Percentiles rank a stretch among this genome's conserved stretches.
Evolutionary conservation across 1,140 invertebrate species (phyloP).

Genomic region (Andrena cerasifolii): DNA sequence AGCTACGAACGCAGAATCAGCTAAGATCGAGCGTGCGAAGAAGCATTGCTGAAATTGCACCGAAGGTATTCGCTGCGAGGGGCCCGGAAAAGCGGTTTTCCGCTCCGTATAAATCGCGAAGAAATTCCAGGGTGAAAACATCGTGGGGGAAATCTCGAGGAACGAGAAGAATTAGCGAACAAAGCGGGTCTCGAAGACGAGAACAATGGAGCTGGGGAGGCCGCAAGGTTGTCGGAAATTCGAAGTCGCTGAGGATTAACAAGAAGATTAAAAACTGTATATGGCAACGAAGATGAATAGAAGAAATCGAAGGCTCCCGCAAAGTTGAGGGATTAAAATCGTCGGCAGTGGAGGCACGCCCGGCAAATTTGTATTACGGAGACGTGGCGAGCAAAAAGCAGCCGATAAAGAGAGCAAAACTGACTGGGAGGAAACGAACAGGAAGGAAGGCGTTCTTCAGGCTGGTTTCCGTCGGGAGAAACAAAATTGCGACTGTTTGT

Average conservation of each 20-base stretch:
- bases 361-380: conserved; percentile 22
- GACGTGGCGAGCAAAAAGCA: background rate
- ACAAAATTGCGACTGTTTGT: conserved; percentile 74
- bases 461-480: conserved; percentile 50
- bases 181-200: background rate
- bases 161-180: conserved; percentile 17
- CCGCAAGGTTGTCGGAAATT: background rate
- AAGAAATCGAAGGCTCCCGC: too few species aligned
- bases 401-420: background rate
- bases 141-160: background rate
- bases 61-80: background rate
- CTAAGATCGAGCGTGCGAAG: too few species aligned
- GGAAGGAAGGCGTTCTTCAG: conserved; percentile 39
- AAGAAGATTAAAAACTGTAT: too few species aligned
- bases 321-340: conserved; percentile 33
- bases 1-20: background rate
- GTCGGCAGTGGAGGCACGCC: conserved; percentile 30
- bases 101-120: conserved; percentile 33
- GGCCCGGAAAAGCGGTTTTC: background rate
- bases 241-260: background rate
- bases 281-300: too few species aligned
- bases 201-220: background rate
- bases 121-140: conserved; percentile 38
- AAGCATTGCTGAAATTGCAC: conserved; percentile 23
- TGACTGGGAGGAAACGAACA: background rate